These are phyloP conservation scores for Iselma pallidipennis DNA, from an alignment of 2,888 invertebrate species.

Conservation along the genomic window DNA sequence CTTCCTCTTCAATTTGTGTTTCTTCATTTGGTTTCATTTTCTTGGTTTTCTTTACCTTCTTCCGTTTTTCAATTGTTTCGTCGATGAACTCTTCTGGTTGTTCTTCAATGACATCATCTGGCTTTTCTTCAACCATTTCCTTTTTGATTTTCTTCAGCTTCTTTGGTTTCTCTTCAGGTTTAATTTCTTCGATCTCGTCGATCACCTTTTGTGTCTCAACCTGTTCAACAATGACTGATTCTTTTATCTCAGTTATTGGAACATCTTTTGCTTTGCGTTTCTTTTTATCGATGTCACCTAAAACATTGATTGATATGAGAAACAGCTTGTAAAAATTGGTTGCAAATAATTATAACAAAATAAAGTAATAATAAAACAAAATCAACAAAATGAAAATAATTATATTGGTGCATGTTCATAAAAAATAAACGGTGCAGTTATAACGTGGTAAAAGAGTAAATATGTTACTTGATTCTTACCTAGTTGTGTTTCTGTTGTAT, in stretches of 20 bases:
- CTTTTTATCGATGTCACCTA: slow-evolving; percentile 35
- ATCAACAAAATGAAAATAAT: slow-evolving; percentile 1
- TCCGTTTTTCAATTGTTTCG: slow-evolving; percentile 33
- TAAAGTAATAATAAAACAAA: slow-evolving; percentile 2
- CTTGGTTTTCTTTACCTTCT: slow-evolving; percentile 38
- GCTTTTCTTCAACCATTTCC: slow-evolving; percentile 37
- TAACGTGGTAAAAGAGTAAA: background rate
- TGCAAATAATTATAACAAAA: background rate
- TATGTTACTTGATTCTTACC: slow-evolving; percentile 42
- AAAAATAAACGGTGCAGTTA: slow-evolving; percentile 8
- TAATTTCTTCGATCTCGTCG: slow-evolving; percentile 13
- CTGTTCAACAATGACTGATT: slow-evolving; percentile 41
- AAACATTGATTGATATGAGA: slow-evolving; percentile 20
- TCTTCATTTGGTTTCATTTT: slow-evolving; percentile 29
- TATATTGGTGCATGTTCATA: slow-evolving; percentile 4
- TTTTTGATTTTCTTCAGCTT: slow-evolving; percentile 25
- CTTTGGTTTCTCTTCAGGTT: slow-evolving; percentile 13
- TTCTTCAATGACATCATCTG: slow-evolving; percentile 24
- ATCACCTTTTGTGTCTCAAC: slow-evolving; percentile 43
- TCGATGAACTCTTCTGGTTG: slow-evolving; percentile 6
- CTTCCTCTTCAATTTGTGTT: too few relatives aligned
- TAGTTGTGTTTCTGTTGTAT: slow-evolving; percentile 41
- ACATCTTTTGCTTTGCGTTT: slow-evolving; percentile 33
- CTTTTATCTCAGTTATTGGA: slow-evolving; percentile 38
- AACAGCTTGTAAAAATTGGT: background rate